These are phyloP conservation scores for Tenthredo notha DNA, from an alignment of 2,888 invertebrate genomes.

Conservation along the genomic window DNA sequence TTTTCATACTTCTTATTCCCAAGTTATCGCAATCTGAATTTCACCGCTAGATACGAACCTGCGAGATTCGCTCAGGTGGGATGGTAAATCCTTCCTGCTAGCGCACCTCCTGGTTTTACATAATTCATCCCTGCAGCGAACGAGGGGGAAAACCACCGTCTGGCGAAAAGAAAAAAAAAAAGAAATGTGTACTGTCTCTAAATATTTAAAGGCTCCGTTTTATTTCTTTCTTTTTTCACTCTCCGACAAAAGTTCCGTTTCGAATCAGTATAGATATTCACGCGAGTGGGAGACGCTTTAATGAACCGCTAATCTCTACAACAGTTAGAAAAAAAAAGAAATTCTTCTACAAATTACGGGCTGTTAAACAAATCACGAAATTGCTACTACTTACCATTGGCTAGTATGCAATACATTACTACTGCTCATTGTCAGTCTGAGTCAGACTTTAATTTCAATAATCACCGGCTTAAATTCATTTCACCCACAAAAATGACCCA, in stretches of 20 bases:
- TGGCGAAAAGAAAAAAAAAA: not conserved
- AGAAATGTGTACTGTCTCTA: not conserved
- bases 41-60: constrained; percentile 19
- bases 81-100: constrained; percentile 25
- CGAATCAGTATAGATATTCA: not conserved
- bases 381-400: constrained; percentile 10
- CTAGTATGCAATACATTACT: not conserved
- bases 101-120: constrained; percentile 1
- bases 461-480: not conserved
- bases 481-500: not conserved
- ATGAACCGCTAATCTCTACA: not conserved
- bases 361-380: constrained; percentile 22
- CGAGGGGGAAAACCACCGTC: not conserved
- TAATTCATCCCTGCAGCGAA: constrained; percentile 18
- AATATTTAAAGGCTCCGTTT: not conserved
- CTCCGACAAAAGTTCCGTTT: not conserved
- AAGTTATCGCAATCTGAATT: not conserved
- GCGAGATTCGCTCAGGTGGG: not conserved
- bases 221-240: not conserved
- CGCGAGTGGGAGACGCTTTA: not conserved
- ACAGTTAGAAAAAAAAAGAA: constrained; percentile 6
- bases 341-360: not conserved
- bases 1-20: not conserved
- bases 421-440: not conserved
- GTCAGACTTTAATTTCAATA: not conserved